Evolutionary conservation across 2,888 invertebrate genomes (phyloP).

Genomic region (Dryobota labecula): DNA sequence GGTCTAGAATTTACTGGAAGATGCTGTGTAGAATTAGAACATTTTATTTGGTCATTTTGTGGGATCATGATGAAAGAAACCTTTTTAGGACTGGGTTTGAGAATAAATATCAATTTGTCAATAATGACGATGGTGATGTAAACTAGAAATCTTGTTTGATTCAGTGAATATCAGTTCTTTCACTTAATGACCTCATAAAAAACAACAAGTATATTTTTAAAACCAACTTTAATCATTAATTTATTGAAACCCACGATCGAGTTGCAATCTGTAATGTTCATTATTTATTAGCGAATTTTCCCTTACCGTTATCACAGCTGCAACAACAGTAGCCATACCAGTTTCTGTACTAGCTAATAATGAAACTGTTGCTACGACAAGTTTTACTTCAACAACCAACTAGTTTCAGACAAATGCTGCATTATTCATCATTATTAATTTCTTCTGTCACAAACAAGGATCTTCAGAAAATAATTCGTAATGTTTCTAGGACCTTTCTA

Average conservation of each 20-base stretch:
- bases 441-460: slow-evolving; percentile 7
- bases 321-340: slow-evolving; percentile 33
- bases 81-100: neutral
- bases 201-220: neutral
- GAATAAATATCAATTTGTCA: neutral
- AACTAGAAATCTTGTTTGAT: neutral
- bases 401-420: slow-evolving; percentile 20
- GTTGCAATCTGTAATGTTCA: neutral
- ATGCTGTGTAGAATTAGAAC: neutral
- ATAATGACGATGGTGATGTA: neutral
- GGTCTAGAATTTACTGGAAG: slow-evolving; percentile 36
- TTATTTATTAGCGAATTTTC: slow-evolving; percentile 8
- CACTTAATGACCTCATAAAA: neutral
- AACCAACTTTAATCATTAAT: neutral
- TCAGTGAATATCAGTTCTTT: neutral
- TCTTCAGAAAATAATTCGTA: neutral
- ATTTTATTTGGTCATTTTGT: slow-evolving; percentile 5
- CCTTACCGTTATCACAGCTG: slow-evolving; percentile 16
- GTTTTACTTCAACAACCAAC: slow-evolving; percentile 34
- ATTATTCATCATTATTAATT: too few relatives aligned
- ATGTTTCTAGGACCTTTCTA: slow-evolving; percentile 31
- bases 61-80: neutral
- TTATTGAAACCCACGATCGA: neutral
- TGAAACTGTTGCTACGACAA: slow-evolving; percentile 27
- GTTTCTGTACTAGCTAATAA: slow-evolving; percentile 11